Evolutionary conservation across 2,888 invertebrate species (phyloP).

Genomic region (Sinelater perroti): DNA sequence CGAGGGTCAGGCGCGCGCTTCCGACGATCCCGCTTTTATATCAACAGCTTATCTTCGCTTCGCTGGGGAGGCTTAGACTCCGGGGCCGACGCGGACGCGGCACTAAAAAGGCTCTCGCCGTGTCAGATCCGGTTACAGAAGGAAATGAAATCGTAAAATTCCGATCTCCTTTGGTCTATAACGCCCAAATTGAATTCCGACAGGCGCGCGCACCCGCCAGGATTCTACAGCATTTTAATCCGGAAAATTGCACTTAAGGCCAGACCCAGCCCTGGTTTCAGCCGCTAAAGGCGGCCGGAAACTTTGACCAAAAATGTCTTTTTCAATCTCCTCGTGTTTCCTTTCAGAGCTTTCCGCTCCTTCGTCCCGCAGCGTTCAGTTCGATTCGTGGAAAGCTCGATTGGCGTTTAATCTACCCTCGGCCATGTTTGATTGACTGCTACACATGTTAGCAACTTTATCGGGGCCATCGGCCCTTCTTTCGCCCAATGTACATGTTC

Average conservation of each 20-base stretch:
- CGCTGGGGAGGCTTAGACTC: too few relatives aligned
- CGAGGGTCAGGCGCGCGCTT: neutral
- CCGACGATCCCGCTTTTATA: too few relatives aligned
- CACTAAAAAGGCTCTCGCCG: neutral
- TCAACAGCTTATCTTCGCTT: too few relatives aligned
- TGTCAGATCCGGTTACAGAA: neutral
- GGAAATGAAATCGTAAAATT: conserved; percentile 10
- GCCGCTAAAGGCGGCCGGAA: neutral
- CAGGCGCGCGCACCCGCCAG: neutral
- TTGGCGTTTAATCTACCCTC: conserved; percentile 14
- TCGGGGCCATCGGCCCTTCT: too few relatives aligned
- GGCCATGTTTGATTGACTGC: conserved; percentile 9
- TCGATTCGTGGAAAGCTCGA: conserved; percentile 12
- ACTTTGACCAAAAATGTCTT: neutral
- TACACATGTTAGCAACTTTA: conserved; percentile 17
- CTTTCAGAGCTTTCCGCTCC: conserved; percentile 1
- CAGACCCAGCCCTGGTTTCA: neutral
- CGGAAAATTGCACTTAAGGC: neutral
- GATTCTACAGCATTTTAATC: neutral
- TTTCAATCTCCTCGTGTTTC: neutral
- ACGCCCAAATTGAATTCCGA: conserved; percentile 4
- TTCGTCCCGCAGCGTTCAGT: conserved; percentile 10
- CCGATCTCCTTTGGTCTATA: conserved; percentile 1
- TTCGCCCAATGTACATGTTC: too few relatives aligned
- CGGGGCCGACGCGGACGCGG: neutral